phyloP scores from a whole-genome alignment of 2,888 invertebrate genomes.

The Pseudococcus viburni region DNA sequence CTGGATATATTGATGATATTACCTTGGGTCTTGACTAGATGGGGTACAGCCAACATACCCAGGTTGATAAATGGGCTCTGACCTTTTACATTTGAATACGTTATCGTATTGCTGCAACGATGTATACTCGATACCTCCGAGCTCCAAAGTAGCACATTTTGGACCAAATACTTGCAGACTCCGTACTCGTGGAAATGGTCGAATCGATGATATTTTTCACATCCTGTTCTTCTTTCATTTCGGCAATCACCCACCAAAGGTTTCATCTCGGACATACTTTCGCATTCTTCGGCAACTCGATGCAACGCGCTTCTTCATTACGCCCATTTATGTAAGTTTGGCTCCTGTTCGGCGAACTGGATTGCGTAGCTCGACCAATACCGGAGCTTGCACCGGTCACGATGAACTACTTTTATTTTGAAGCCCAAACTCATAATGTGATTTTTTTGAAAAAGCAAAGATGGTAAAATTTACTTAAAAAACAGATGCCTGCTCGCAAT shows the following conservation, averaged over 20 bases:
- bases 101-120: constrained; percentile 89
- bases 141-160: constrained; percentile 89
- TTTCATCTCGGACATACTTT: constrained; percentile 70
- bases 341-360: constrained; percentile 84
- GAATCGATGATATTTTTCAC: constrained; percentile 80
- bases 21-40: constrained; percentile 86
- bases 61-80: constrained; percentile 83
- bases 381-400: constrained; percentile 89
- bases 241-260: constrained; percentile 79
- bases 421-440: constrained; percentile 73
- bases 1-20: constrained; percentile 96
- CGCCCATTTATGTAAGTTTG: constrained; percentile 81
- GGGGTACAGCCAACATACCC: constrained; percentile 90
- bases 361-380: constrained; percentile 88
- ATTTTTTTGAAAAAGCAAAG: background rate
- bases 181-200: constrained; percentile 83
- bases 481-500: too few relatives aligned
- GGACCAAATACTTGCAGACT: constrained; percentile 85
- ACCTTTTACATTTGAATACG: constrained; percentile 92
- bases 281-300: constrained; percentile 76
- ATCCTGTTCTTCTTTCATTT: constrained; percentile 82
- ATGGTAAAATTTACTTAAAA: too few relatives aligned
- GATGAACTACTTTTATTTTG: constrained; percentile 81
- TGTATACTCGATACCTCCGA: constrained; percentile 88
- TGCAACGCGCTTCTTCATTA: constrained; percentile 79